Evolutionary conservation across 37 sponge, comb jelly and placozoan genomes (phyloP).

Genomic region (Geodia barretti): DNA sequence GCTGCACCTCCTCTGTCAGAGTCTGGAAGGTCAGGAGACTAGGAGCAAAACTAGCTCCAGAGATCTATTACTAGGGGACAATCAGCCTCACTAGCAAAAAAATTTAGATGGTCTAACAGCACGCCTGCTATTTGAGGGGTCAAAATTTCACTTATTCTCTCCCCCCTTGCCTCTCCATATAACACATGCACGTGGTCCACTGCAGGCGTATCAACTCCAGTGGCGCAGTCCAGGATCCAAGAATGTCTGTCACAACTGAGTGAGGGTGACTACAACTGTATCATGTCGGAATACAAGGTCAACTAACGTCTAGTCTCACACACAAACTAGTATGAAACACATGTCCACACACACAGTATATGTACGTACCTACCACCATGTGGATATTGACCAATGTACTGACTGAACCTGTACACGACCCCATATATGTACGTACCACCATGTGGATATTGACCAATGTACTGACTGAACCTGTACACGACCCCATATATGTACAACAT

Average conservation of each 20-base stretch:
- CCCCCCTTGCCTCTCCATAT: neutral
- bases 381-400: too few relatives aligned
- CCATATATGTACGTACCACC: too few relatives aligned
- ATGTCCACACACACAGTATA: neutral
- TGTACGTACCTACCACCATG: too few relatives aligned
- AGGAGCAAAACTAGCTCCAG: too few relatives aligned
- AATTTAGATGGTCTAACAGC: too few relatives aligned
- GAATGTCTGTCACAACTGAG: slow-evolving; percentile 42
- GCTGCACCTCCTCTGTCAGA: slow-evolving; percentile 67
- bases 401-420: too few relatives aligned
- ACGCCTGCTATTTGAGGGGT: neutral
- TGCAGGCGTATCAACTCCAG: slow-evolving; percentile 49
- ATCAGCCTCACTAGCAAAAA: too few relatives aligned
- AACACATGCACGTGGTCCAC: neutral
- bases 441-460: too few relatives aligned
- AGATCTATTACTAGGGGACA: too few relatives aligned
- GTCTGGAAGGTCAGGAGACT: slow-evolving; percentile 60
- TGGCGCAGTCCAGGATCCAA: slow-evolving; percentile 62
- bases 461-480: too few relatives aligned
- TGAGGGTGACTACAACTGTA: slow-evolving; percentile 45
- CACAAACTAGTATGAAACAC: neutral
- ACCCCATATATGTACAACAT: too few relatives aligned
- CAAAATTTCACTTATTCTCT: neutral
- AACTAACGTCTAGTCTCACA: too few relatives aligned
- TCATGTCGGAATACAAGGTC: slow-evolving; percentile 68